These are phyloP conservation scores for Cepaea nemoralis DNA, from an alignment of 1,140 invertebrate species.

Conservation along the genomic window DNA sequence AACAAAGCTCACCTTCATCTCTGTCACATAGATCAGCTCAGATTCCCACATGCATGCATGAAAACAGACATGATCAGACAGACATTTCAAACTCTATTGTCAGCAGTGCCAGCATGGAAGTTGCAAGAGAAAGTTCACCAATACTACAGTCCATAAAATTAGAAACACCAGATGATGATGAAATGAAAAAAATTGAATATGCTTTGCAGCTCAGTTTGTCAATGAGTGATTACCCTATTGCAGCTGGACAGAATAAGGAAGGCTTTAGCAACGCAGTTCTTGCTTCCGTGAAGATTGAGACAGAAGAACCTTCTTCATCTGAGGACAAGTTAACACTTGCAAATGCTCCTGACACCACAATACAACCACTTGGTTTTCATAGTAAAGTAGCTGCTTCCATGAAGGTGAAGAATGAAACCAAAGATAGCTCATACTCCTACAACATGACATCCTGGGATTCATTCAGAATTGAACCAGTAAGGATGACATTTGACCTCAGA, in stretches of 20 bases:
- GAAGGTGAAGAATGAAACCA: neutral
- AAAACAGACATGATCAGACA: neutral
- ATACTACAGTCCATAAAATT: too few relatives aligned
- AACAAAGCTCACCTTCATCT: neutral
- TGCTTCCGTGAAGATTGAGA: neutral
- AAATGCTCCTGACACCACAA: neutral
- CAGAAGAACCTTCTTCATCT: neutral
- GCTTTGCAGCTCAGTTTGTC: neutral
- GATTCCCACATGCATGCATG: neutral
- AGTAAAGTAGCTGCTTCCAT: neutral
- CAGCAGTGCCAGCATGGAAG: neutral
- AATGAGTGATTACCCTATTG: neutral
- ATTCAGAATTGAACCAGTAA: neutral
- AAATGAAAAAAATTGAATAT: neutral
- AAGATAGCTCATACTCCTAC: neutral
- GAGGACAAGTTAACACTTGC: neutral
- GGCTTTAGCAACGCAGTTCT: neutral
- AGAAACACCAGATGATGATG: neutral
- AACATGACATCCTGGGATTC: neutral
- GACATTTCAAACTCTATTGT: neutral
- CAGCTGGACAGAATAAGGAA: neutral
- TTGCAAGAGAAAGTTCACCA: too few relatives aligned
- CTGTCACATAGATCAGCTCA: neutral
- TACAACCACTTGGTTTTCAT: neutral
- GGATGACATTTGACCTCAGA: constrained; percentile 1